These are phyloP conservation scores for Buteo buteo DNA, from an alignment of 2,113 vertebrate species.

Conservation along the genomic window DNA sequence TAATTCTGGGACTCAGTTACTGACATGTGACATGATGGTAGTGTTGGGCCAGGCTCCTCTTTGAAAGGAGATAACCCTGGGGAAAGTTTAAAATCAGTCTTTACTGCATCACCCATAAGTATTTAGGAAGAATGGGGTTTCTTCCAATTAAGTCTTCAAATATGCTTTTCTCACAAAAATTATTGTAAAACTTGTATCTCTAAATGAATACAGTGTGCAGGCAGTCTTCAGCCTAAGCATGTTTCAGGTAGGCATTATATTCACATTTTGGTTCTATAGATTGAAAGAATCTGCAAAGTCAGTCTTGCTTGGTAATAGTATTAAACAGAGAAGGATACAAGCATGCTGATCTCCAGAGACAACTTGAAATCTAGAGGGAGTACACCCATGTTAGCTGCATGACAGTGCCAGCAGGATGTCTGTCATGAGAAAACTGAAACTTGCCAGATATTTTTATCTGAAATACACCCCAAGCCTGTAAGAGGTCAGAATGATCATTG, in stretches of 20 bases:
- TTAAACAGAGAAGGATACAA: not conserved
- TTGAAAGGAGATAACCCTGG: not conserved
- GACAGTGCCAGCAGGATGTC: too few species aligned
- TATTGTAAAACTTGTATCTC: not conserved
- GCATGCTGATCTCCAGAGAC: not conserved
- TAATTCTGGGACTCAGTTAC: not conserved
- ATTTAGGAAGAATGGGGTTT: not conserved
- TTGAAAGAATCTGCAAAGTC: not conserved
- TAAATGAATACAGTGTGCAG: not conserved
- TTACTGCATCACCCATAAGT: accelerated
- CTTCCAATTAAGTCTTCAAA: not conserved
- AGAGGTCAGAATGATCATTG: not conserved
- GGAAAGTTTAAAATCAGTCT: not conserved
- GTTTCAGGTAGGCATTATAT: not conserved
- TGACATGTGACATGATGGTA: not conserved
- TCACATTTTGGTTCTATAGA: not conserved
- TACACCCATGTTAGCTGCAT: too few species aligned
- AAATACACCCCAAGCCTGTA: not conserved
- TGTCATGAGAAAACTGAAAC: too few species aligned
- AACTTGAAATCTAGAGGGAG: too few species aligned
- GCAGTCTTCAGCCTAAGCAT: not conserved
- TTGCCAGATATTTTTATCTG: too few species aligned
- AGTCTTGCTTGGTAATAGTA: not conserved
- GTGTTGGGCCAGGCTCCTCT: accelerated
- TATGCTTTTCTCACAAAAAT: too few species aligned